Evolutionary conservation across 2,888 invertebrate genomes (phyloP), one percentile per base, ranked within the genome.

Genomic region (Holacanthella duospinosa): DNA sequence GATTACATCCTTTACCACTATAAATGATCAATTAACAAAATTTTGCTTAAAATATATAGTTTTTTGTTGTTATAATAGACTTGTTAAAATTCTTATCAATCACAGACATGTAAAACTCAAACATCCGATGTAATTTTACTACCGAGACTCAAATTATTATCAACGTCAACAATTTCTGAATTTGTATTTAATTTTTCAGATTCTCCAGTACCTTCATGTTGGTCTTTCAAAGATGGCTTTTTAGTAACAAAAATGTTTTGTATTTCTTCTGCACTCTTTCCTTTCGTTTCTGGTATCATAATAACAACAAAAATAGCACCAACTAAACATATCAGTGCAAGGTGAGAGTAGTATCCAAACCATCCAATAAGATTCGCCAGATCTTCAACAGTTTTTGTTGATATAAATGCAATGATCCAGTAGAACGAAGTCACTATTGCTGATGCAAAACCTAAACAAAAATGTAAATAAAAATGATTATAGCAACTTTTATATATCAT

Each of bases 271-370:
- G 90, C 76, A 0, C 83, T 84, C 74, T 87, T 84, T 0, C 89
- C 88, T 76, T 90, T 90, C 0, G 91, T 91, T 79, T 91, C 91
- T 0, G 90, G 90, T 64, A 91, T 76, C 36, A 83, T 78, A 66
- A 84, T 84, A 4, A 64, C 24, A 2, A 66, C 59, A 58, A 64
- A 64, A 3, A 63, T 24, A 28, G 68, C 61, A 25, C 69, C 68
- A 6, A 55, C 26, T 1, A 59, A 57, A 56, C 69, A 65, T 36
- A 70, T 55, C 3, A 59, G 63, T 2, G 63, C 64, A 64, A 68
- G 68, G 4, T 68, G 36, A 68, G 68, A 69, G 55, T 70, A 70
- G 29, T 64, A 65, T 16, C 70, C 70, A 55, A 68, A 59, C 1
- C 60, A 36, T 16, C 55, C 81, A 0, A 88, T 87, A 0, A 87